Percentiles rank a stretch among this genome's conserved stretches.
phyloP scores from a whole-genome alignment of 2,797 vertebrate species.

The Ctenopoma multispine region DNA sequence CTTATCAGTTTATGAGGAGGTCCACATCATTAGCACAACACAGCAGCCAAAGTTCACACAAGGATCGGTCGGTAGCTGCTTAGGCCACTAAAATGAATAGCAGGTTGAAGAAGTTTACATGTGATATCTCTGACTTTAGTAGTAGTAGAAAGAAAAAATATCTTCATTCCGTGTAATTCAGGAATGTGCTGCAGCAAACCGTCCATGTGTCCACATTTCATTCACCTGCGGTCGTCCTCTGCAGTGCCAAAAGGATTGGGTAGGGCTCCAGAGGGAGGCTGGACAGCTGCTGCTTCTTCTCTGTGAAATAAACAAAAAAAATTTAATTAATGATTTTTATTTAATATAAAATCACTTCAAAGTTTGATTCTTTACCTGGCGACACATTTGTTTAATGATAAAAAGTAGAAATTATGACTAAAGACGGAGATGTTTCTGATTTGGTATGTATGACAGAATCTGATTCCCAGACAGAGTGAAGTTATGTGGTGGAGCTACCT shows the following conservation, averaged over 20 bases:
- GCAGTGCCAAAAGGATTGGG: conserved; percentile 78
- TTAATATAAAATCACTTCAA: neutral
- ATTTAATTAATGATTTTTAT: no score
- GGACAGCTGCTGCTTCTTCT: conserved; percentile 40
- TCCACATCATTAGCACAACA: conserved; percentile 48
- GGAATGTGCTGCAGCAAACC: neutral
- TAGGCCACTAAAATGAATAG: conserved; percentile 4
- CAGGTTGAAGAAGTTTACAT: neutral
- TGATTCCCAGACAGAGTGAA: neutral
- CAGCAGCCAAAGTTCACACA: conserved; percentile 68
- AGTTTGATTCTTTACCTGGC: neutral
- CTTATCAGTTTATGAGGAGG: conserved; percentile 51
- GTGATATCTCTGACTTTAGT: neutral
- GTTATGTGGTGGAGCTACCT: conserved; percentile 52
- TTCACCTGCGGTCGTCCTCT: conserved; percentile 77
- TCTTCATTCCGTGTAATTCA: no score
- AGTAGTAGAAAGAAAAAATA: no score
- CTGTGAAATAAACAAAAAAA: conserved; percentile 51
- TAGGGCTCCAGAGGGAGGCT: conserved; percentile 23
- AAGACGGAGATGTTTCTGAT: neutral
- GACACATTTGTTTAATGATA: neutral
- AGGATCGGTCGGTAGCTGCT: conserved; percentile 5
- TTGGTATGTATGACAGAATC: neutral
- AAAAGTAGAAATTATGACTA: neutral
- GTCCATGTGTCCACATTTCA: neutral